Evolutionary conservation across 23 tunicate genomes (phyloP).

Genomic region (Trididemnum clinides): DNA sequence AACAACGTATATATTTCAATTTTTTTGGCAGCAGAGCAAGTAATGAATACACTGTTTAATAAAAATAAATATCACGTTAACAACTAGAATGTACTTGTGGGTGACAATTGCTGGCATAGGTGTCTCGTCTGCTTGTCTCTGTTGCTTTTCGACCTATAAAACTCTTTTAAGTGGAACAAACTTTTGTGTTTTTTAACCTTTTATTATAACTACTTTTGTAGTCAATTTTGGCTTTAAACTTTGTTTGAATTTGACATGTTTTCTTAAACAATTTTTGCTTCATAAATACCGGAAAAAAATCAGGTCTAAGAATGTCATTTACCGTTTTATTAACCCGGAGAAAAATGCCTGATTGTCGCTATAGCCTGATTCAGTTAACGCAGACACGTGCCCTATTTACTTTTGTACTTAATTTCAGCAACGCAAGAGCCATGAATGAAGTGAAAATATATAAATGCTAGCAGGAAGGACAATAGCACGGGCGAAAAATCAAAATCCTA

Average conservation of each 20-base stretch:
- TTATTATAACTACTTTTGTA: too few relatives aligned
- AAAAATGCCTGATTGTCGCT: neutral
- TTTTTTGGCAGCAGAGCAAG: too few relatives aligned
- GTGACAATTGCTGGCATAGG: neutral
- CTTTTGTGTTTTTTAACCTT: too few relatives aligned
- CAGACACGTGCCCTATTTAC: constrained; percentile 27
- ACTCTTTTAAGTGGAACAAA: too few relatives aligned
- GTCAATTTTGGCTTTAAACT: too few relatives aligned
- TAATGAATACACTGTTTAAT: neutral
- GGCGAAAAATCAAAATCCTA: neutral
- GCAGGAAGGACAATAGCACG: neutral
- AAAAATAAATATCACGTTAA: neutral
- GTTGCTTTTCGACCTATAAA: neutral
- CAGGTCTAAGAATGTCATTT: too few relatives aligned
- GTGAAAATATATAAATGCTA: neutral
- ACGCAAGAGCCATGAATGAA: neutral
- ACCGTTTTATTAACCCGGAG: too few relatives aligned
- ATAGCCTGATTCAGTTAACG: neutral
- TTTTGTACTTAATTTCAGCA: constrained; percentile 6
- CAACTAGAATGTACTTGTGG: neutral
- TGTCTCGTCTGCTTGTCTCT: neutral
- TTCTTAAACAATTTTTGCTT: too few relatives aligned
- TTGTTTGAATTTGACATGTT: too few relatives aligned
- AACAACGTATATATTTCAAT: too few relatives aligned
- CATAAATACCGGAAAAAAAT: too few relatives aligned